Base-by-base conservation (phyloP, 2,888 invertebrate genomes). In the Chirona hameri region DNA sequence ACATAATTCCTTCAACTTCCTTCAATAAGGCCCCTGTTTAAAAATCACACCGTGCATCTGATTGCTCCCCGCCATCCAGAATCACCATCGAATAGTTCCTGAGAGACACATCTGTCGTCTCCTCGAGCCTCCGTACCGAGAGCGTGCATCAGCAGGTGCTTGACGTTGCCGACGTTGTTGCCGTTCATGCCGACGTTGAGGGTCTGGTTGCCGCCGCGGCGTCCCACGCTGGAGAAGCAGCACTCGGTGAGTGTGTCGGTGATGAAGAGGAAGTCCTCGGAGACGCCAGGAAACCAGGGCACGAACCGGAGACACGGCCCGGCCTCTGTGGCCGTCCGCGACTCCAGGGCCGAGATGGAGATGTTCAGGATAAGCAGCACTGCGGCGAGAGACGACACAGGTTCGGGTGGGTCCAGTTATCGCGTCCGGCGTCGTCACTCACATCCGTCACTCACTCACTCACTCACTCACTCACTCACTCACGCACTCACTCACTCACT, bases 81-180 rank as follows among this genome's bases (percentile, higher is more conserved):
- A 39, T 2, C 55, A 55, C 12, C 55, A 55, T 55, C 55, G 12
- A 55, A 3, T 55, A 18, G 3, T 31, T 24, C 24, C 29, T 1
- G 39, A 39, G 39, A 39, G 7, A 39, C 39, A 39, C 39, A 39
- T 39, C 39, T 39, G 39, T 39, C 39, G 7, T 2, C 39, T 15
- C 31, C 57, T 81, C 31, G 29, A n/a, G n/a, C 21, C 18, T 15
- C 21, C 81, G 48, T 83, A 84, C 84, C 84, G 14, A 84, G 81
- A 0, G 83, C 80, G 55, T 84, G 84, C 83, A 84, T 82, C 48
- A 84, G 52, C 48, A 83, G 83, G 81, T 84, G 84, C 69, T 83
- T 83, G 39, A 83, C 80, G 29, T 83, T 65, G n/a, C 84, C 84
- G 12, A 52, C 21, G 81, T 84, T 76, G 24, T 60, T 82, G 65